These are phyloP conservation scores for Bombyx huttoni DNA, from an alignment of 2,888 invertebrate species.

Conservation along the genomic window DNA sequence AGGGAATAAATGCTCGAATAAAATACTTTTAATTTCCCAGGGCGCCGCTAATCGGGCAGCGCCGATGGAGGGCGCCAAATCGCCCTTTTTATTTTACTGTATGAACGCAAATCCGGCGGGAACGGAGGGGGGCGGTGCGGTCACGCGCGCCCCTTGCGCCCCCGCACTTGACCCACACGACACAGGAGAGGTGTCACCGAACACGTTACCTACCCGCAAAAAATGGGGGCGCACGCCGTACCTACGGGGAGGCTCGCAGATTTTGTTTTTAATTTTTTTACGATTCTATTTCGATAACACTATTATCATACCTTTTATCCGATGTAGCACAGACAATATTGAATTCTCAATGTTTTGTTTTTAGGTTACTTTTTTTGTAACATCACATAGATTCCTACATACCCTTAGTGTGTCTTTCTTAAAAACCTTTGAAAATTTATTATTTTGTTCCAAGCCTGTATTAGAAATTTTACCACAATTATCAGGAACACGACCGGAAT, in stretches of 20 bases:
- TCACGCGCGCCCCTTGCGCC: conserved; percentile 39
- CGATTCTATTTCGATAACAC: conserved; percentile 38
- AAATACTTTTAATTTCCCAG: conserved; percentile 71
- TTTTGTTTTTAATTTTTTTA: conserved; percentile 58
- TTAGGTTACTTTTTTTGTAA: no score
- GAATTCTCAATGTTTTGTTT: not conserved
- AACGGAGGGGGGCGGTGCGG: conserved; percentile 40
- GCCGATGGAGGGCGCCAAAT: conserved; percentile 66
- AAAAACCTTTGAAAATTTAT: no score
- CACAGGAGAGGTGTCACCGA: conserved; percentile 52
- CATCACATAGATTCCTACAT: no score
- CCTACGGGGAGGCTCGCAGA: conserved; percentile 31
- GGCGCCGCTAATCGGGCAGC: conserved; percentile 67
- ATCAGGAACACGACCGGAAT: no score
- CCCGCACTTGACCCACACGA: conserved; percentile 41
- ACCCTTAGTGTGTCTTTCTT: no score
- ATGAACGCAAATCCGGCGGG: conserved; percentile 68
- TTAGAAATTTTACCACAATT: no score
- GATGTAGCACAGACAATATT: conserved; percentile 3
- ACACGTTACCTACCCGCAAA: conserved; percentile 61
- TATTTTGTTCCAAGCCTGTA: no score
- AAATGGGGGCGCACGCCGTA: conserved; percentile 32
- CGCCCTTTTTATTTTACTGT: conserved; percentile 69
- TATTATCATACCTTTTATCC: conserved; percentile 8
- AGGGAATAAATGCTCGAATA: conserved; percentile 66